These are phyloP conservation scores for human DNA, from an alignment of 2,113 vertebrate genomes.

Conservation along the genomic window DNA sequence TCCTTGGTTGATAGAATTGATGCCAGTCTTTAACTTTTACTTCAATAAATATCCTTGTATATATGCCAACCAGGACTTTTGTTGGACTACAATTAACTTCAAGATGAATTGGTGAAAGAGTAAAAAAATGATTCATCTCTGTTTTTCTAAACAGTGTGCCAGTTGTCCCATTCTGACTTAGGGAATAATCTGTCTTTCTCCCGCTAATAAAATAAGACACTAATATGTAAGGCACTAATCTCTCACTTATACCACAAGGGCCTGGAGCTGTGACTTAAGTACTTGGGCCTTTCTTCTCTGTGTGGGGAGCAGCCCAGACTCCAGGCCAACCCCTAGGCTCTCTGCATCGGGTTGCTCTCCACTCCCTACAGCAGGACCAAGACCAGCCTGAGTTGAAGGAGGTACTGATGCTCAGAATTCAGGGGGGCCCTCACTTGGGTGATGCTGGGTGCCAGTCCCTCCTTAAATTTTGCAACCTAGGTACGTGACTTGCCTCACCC, in stretches of 20 bases:
- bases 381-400: fast-evolving
- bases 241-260: not conserved
- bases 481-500: not conserved
- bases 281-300: not conserved
- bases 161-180: not conserved
- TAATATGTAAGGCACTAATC: not conserved
- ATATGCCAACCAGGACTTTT: not conserved
- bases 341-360: not conserved
- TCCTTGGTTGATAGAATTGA: no score
- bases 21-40: not conserved
- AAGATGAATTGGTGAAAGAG: not conserved
- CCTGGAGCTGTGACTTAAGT: not conserved
- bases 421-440: not conserved
- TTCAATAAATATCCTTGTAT: not conserved
- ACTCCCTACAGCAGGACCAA: not conserved
- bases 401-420: not conserved
- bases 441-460: not conserved
- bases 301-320: not conserved
- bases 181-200: not conserved
- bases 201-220: not conserved
- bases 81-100: not conserved
- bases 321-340: not conserved
- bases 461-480: not conserved
- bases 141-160: not conserved
- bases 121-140: not conserved